These are phyloP conservation scores for Semaprochilodus insignis DNA, from an alignment of 2,797 vertebrate genomes.

Conservation along the genomic window DNA sequence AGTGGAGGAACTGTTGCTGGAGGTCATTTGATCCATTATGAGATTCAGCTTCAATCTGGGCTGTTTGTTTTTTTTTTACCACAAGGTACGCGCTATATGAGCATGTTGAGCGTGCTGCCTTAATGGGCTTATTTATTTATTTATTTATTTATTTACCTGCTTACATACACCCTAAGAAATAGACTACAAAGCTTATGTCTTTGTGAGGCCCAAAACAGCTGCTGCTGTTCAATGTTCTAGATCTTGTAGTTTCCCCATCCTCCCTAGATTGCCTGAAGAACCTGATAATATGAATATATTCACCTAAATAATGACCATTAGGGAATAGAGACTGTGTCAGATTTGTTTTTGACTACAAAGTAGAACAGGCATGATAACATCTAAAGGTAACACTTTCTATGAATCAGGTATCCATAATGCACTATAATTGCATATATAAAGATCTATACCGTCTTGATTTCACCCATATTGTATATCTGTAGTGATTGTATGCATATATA, in stretches of 20 bases:
- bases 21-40: constrained; percentile 61
- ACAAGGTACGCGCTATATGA: constrained; percentile 11
- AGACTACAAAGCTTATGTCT: constrained; percentile 16
- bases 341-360: too few species aligned
- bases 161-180: constrained; percentile 16
- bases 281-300: too few species aligned
- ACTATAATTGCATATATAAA: too few species aligned
- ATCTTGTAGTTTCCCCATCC: neutral
- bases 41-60: constrained; percentile 53
- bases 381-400: too few species aligned
- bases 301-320: too few species aligned
- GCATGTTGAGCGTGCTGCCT: neutral
- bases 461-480: too few species aligned
- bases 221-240: neutral
- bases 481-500: too few species aligned
- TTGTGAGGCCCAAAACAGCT: neutral
- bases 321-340: too few species aligned
- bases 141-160: neutral
- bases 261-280: too few species aligned
- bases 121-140: constrained; percentile 1
- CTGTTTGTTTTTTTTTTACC: constrained; percentile 4
- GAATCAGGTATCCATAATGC: too few species aligned
- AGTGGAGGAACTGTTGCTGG: constrained; percentile 50
- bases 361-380: too few species aligned
- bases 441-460: too few species aligned